Evolutionary conservation across 1,140 invertebrate genomes (phyloP), one percentile per base, ranked within the genome.

Genomic region (Microplitis demolitor): DNA sequence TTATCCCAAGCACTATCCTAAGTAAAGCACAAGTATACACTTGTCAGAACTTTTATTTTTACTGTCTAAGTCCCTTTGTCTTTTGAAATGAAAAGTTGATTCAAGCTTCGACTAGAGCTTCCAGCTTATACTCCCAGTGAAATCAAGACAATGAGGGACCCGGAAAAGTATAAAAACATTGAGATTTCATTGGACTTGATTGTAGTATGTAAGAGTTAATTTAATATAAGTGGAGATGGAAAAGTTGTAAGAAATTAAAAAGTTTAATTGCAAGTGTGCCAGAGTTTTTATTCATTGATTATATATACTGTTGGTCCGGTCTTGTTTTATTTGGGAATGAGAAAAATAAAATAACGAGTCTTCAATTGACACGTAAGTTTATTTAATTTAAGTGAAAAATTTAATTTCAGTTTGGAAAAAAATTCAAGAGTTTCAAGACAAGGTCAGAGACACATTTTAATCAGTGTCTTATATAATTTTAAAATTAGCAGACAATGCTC

Each of bases 31-130:
- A 14, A 51, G 45, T 35, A 24, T 34, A 56, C 71, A 72, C 71
- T 72, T 72, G 71, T 72, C 71, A 72, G 66, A 72, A 72, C 71
- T 72, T 72, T 72, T 66, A 54, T 16, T 35, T 24, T 45, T 58
- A 11, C 14, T 58, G 35, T 31, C 71, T 14, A 66, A 50, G 45
- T 66, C 4, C 4, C 37, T 31, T 58, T 58, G 24, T 58, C 24
- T 58, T 58, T 11, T 2, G 24, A 45, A 45, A 45, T 45, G 11
- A 45, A 31, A 58, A 58, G 24, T 58, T 14, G 13, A 31, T 58
- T 58, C 9, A 24, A 31, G 8, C 24, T 24, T 9, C 16, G 13
- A 9, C 24, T 58, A 6, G 9, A 31, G 8, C 24, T 24, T 9
- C 16, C 9, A 4, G 16, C 56, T 58, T 58, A 24, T 6, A 24